Conservation (phyloP, 2,113 vertebrate species). For the Rhagologus leucostigma region DNA sequence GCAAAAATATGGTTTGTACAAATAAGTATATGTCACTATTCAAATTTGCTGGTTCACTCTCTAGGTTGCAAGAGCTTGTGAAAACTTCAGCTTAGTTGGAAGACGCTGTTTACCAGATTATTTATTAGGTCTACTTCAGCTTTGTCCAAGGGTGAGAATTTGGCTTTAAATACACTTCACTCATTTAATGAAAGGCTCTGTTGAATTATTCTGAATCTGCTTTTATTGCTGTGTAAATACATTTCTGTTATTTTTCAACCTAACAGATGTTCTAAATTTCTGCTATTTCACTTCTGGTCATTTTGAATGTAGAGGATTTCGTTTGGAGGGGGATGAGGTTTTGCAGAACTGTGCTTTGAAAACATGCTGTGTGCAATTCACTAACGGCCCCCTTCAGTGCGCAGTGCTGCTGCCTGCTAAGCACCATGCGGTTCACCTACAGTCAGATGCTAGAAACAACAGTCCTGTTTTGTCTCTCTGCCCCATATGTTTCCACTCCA, state of each 20-base stretch:
- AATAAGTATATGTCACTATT: background rate
- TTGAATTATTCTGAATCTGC: background rate
- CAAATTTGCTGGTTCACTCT: background rate
- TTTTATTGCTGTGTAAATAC: background rate
- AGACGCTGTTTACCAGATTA: background rate
- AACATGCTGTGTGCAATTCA: fast-evolving
- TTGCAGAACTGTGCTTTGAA: background rate
- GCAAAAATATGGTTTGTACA: background rate
- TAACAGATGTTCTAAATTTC: background rate
- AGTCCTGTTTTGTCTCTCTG: background rate
- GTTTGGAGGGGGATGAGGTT: background rate
- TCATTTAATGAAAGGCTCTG: background rate
- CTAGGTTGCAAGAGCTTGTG: background rate
- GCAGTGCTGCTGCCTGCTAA: background rate
- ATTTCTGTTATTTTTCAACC: background rate
- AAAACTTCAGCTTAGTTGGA: background rate
- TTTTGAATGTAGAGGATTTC: background rate
- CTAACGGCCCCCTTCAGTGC: background rate
- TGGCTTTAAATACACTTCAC: background rate
- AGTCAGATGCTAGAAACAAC: background rate
- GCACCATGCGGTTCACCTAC: fast-evolving
- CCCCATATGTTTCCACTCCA: background rate
- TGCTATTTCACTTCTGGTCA: background rate
- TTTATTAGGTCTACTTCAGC: background rate
- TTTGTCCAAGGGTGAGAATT: background rate